phyloP scores from a whole-genome alignment of 2,888 invertebrate genomes.

The Anagyrus pseudococci region DNA sequence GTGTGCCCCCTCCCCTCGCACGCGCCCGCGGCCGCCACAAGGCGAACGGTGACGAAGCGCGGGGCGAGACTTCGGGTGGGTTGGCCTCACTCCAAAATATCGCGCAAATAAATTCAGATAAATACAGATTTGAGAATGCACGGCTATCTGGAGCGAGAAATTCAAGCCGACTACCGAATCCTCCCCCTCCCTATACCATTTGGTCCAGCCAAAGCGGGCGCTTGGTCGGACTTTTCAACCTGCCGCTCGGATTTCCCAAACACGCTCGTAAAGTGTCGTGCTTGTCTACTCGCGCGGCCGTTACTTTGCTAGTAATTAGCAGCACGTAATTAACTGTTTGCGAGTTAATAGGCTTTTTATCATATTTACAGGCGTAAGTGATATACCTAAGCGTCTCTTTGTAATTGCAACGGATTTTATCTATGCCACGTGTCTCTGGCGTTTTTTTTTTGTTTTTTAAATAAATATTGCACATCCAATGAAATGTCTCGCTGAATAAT shows the following conservation, averaged over 20 bases:
- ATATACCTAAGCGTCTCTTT: no score
- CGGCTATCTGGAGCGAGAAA: slow-evolving; percentile 53
- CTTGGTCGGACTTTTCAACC: slow-evolving; percentile 14
- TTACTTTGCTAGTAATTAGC: not conserved
- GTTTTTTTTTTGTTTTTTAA: no score
- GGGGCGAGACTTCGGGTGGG: no score
- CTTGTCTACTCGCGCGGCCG: not conserved
- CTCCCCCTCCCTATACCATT: not conserved
- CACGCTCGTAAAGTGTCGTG: not conserved
- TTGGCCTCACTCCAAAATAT: slow-evolving; percentile 51
- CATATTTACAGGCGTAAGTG: no score
- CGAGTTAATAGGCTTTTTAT: no score
- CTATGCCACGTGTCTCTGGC: no score
- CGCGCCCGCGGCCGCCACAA: not conserved
- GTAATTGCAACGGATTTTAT: no score
- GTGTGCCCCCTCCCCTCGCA: no score
- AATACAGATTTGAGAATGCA: slow-evolving; percentile 46
- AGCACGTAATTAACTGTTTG: slow-evolving; percentile 1
- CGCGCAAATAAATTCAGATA: slow-evolving; percentile 50
- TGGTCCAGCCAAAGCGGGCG: not conserved
- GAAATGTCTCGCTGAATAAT: no score
- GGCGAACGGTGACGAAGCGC: no score
- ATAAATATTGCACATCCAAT: no score
- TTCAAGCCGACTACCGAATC: slow-evolving; percentile 42
- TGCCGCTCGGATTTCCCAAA: slow-evolving; percentile 31